These are phyloP conservation scores for Drosophila melanica DNA, from an alignment of 1,140 invertebrate genomes.

Conservation along the genomic window DNA sequence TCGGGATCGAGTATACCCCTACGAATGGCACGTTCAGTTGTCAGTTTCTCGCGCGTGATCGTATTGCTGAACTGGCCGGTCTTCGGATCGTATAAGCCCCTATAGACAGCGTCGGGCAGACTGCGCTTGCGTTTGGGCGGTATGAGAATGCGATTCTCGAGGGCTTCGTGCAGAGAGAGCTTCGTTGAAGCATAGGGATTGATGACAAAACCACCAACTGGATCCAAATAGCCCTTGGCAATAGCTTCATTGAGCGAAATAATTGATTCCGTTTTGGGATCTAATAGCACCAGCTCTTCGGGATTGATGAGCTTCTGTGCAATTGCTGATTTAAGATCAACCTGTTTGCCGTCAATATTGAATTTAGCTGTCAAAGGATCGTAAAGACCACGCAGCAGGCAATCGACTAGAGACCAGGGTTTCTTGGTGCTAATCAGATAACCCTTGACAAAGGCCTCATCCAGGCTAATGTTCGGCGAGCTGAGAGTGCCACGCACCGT, in stretches of 20 bases:
- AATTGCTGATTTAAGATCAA: constrained; percentile 93
- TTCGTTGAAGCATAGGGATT: constrained; percentile 90
- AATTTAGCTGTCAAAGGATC: constrained; percentile 90
- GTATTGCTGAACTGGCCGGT: constrained; percentile 87
- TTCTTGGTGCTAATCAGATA: constrained; percentile 90
- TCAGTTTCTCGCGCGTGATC: constrained; percentile 89
- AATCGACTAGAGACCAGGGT: constrained; percentile 93
- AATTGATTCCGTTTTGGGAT: constrained; percentile 90
- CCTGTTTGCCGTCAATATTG: constrained; percentile 88
- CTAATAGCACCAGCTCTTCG: constrained; percentile 91
- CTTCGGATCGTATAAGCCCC: constrained; percentile 89
- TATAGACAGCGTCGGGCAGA: constrained; percentile 93
- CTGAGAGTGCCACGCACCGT: constrained; percentile 88
- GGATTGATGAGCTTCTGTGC: constrained; percentile 90
- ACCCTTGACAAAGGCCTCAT: constrained; percentile 91
- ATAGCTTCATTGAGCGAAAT: constrained; percentile 93
- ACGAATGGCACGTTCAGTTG: constrained; percentile 90
- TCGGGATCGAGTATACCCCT: constrained; percentile 92
- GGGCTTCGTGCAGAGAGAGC: constrained; percentile 91
- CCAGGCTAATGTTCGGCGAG: constrained; percentile 89
- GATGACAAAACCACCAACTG: constrained; percentile 90
- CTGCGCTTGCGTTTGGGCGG: constrained; percentile 92
- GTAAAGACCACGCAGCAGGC: constrained; percentile 92
- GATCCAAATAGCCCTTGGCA: constrained; percentile 91
- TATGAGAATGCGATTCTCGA: constrained; percentile 91